Base-by-base conservation (phyloP, 2,113 vertebrate species). In the Xerus inauris region DNA sequence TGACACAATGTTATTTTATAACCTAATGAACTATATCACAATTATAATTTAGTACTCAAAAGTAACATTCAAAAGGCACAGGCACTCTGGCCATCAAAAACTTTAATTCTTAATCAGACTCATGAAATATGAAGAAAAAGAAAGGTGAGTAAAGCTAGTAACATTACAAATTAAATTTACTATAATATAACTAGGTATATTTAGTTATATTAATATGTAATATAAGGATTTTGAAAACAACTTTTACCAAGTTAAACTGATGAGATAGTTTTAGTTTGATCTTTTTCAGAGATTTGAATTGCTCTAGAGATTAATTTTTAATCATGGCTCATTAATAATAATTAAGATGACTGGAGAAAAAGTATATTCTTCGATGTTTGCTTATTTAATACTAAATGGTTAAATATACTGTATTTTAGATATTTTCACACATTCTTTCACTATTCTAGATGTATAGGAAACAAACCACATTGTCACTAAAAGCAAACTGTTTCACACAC, bases 261-360 rank as follows among this genome's bases (percentile, higher is more conserved):
- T 62, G 69, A 35, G 86, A 73, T 26, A 72, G 5, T 89, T 87
- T 75, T 72, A 88, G 12, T 86, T 59, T 77, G 24, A 93, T 86
- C 28, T 85, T 92, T 71, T 73, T 96, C 32, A 89, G n/a, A 94
- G 22, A 93, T 80, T 80, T 93, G 47, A 93, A 86, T 94, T 28
- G 93, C 49, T 94, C n/a, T 93, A 54, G 28, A 95, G 85, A 95
- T 86, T 94, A 49, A 96, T 95, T 89, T 95, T 97, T 95, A 89
- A 96, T 94, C 11, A 51, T 95, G 30, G 49, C 14, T 96, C 42
- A 95, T 86, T 94, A 94, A 95, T 96, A 95, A 88, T 80, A 94
- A 94, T 96, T 91, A 92, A 85, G 17, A 80, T 59, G 32, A 76
- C 5, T 62, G 49, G 51, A 67, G 69, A 86, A 96, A 51, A 96